Conservation (phyloP, 2,888 invertebrate genomes). For the Sinotaia quadrata region DNA sequence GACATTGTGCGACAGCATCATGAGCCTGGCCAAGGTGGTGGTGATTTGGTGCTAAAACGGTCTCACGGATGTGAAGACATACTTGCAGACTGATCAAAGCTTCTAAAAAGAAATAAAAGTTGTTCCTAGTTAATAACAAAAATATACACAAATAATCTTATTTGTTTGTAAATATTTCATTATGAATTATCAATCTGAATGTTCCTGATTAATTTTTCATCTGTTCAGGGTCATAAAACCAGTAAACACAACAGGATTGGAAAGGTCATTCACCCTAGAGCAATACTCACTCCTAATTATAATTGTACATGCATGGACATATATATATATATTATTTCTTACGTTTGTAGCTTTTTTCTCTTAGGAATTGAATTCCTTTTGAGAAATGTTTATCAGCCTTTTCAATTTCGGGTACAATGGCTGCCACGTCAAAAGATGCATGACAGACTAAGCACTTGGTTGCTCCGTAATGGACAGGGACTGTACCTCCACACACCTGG, state of each 20-base stretch:
- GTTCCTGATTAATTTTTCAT: too few relatives aligned
- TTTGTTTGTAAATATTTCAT: not conserved
- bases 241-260: too few relatives aligned
- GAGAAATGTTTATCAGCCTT: slow-evolving; percentile 48
- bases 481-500: not conserved
- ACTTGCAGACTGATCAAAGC: slow-evolving; percentile 73
- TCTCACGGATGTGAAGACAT: slow-evolving; percentile 73
- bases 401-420: not conserved
- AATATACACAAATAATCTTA: not conserved
- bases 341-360: slow-evolving; percentile 41
- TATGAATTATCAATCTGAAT: not conserved
- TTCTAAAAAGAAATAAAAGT: slow-evolving; percentile 47
- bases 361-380: slow-evolving; percentile 47
- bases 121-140: slow-evolving; percentile 34
- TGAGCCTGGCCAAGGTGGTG: slow-evolving; percentile 73
- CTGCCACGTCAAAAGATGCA: not conserved
- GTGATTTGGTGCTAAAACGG: slow-evolving; percentile 75
- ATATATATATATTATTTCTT: too few relatives aligned
- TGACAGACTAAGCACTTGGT: slow-evolving; percentile 4
- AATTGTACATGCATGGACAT: too few relatives aligned
- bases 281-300: too few relatives aligned
- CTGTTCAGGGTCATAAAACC: too few relatives aligned
- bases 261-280: too few relatives aligned
- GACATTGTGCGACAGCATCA: slow-evolving; percentile 75
- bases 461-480: not conserved